Percentiles rank a stretch among this genome's conserved stretches.
phyloP scores from a whole-genome alignment of 2,113 vertebrate genomes.

The Callopanchax toddi region DNA sequence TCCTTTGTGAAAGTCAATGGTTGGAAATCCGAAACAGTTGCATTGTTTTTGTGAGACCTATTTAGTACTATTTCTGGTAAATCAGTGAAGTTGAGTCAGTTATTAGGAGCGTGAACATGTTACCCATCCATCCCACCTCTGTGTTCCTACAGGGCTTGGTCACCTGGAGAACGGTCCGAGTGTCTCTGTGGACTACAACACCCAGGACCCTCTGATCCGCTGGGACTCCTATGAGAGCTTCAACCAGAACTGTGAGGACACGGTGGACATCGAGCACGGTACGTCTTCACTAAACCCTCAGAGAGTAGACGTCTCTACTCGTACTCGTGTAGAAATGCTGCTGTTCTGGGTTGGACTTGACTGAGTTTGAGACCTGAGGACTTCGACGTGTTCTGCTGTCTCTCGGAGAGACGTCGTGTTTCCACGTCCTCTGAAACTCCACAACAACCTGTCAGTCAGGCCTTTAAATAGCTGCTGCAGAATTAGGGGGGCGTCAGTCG shows the following conservation, averaged over 20 bases:
- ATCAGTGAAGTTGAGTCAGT: no score
- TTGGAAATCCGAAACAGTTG: no score
- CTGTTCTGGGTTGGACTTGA: no score
- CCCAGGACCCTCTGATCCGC: slow-evolving; percentile 91
- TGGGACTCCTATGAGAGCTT: slow-evolving; percentile 97
- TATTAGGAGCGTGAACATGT: no score
- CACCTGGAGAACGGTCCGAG: slow-evolving; percentile 95
- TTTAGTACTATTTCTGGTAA: no score
- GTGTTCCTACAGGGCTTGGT: slow-evolving; percentile 82
- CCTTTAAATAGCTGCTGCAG: slow-evolving; percentile 79
- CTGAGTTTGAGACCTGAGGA: no score
- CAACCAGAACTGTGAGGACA: slow-evolving; percentile 82
- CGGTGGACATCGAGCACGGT: slow-evolving; percentile 76
- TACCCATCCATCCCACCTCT: slow-evolving; percentile 3
- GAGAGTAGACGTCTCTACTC: background rate
- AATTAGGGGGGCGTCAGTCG: slow-evolving; percentile 79
- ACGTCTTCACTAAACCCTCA: slow-evolving; percentile 2
- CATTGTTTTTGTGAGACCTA: no score
- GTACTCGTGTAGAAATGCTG: background rate
- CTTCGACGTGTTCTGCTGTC: no score
- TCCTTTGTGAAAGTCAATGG: no score
- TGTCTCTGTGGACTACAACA: slow-evolving; percentile 95
- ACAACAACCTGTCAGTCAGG: slow-evolving; percentile 57
- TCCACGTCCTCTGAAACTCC: background rate
- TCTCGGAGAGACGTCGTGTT: background rate